These are phyloP conservation scores for Colletes latitarsis DNA, from an alignment of 1,140 invertebrate genomes.

Conservation along the genomic window DNA sequence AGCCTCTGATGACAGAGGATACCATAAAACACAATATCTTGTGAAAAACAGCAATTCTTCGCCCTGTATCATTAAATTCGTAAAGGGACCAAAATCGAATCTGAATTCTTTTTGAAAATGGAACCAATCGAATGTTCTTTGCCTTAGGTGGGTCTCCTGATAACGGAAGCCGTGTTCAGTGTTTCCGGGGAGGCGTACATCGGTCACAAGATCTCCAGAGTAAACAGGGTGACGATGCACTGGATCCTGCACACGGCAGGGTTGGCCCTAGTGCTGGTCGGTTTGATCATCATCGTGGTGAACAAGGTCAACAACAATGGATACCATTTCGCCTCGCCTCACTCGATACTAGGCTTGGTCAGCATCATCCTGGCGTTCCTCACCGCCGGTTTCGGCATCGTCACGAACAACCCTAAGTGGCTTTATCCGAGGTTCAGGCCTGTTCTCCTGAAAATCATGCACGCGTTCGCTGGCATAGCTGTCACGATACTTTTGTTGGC, in stretches of 20 bases:
- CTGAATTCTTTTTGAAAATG: too few relatives aligned
- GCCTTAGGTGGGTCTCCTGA: conserved; percentile 73
- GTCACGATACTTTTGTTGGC: conserved; percentile 71
- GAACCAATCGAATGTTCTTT: not conserved
- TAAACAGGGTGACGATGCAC: conserved; percentile 70
- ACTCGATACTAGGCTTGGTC: conserved; percentile 70
- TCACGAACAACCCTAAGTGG: conserved; percentile 75
- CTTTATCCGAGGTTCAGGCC: conserved; percentile 73
- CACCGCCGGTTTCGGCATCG: conserved; percentile 68
- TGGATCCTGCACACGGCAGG: conserved; percentile 74
- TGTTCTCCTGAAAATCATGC: conserved; percentile 72
- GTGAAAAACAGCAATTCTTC: too few relatives aligned
- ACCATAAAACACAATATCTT: too few relatives aligned
- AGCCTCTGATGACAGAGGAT: too few relatives aligned
- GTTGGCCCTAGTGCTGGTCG: conserved; percentile 65
- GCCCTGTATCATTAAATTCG: too few relatives aligned
- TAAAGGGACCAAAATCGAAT: too few relatives aligned
- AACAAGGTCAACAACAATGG: conserved; percentile 67
- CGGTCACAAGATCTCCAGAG: conserved; percentile 61
- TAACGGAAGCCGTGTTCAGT: conserved; percentile 72
- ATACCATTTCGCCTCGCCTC: conserved; percentile 69
- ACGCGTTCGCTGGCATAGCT: conserved; percentile 72
- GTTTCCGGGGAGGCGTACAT: conserved; percentile 75
- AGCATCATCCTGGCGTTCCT: conserved; percentile 67
- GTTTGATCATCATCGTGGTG: conserved; percentile 72